Percentiles rank a stretch among this genome's conserved stretches.
These are phyloP conservation scores for Xiphophorus birchmanni DNA, from an alignment of 2,797 vertebrate genomes.

Conservation along the genomic window DNA sequence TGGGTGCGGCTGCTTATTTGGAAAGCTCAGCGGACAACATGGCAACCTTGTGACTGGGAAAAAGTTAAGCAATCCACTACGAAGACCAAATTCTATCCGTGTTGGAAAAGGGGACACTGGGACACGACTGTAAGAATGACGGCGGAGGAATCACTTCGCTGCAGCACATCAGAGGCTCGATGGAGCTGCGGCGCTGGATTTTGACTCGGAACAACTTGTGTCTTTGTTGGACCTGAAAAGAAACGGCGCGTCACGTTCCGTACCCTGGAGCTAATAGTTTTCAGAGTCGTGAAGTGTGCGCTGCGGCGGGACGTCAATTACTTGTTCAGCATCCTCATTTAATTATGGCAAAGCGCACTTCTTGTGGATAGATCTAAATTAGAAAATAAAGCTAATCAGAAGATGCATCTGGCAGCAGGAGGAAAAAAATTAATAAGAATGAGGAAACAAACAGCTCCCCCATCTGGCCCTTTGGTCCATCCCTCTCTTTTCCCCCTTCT, in stretches of 20 bases:
- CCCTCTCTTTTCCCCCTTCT: slow-evolving; percentile 28
- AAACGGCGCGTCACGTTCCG: not conserved
- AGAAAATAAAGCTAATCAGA: slow-evolving; percentile 19
- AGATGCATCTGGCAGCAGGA: slow-evolving; percentile 42
- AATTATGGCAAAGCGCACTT: slow-evolving; percentile 23
- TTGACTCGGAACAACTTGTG: not conserved
- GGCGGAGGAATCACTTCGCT: not conserved
- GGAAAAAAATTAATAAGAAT: not conserved
- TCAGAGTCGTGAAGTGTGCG: not conserved
- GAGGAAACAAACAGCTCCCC: slow-evolving; percentile 4
- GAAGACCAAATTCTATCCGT: not conserved
- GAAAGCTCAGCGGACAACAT: slow-evolving; percentile 5
- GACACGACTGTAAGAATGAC: not conserved
- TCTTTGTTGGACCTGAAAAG: not conserved
- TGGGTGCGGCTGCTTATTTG: slow-evolving; percentile 29
- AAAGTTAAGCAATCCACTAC: not conserved
- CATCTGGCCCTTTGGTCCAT: slow-evolving; percentile 32
- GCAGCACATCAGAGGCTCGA: not conserved
- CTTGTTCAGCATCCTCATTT: slow-evolving; percentile 17
- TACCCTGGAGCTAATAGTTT: not conserved
- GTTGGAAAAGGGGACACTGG: not conserved
- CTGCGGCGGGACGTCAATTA: not conserved
- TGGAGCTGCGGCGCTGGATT: not conserved
- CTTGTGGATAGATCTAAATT: slow-evolving; percentile 14
- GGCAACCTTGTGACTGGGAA: slow-evolving; percentile 5